A percentile compares a stretch with the other conserved stretches of the same genome.
These are phyloP conservation scores for Gouania willdenowi DNA, from an alignment of 2,797 vertebrate genomes.

Conservation along the genomic window DNA sequence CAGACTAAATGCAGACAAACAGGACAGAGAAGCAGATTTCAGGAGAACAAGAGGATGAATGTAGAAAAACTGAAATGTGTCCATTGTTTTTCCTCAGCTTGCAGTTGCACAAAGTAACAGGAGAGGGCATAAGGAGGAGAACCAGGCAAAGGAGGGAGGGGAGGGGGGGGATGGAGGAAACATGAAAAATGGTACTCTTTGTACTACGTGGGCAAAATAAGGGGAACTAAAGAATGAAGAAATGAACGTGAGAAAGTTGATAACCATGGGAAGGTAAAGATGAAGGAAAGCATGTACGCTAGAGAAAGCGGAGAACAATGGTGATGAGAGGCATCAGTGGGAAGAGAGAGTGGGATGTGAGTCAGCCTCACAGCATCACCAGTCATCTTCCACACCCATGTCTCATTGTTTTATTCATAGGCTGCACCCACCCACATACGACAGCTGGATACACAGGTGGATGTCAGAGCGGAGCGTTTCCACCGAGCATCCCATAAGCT, in stretches of 20 bases:
- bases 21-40: neutral
- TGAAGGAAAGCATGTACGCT: too few species aligned
- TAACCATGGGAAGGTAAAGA: too few species aligned
- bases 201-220: conserved; percentile 20
- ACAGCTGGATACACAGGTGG: conserved; percentile 20
- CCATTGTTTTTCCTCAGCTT: conserved; percentile 39
- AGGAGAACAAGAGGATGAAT: too few species aligned
- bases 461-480: neutral
- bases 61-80: conserved; percentile 3
- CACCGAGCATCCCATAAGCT: conserved; percentile 2
- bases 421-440: conserved; percentile 18
- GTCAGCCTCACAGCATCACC: conserved; percentile 43
- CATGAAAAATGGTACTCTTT: conserved; percentile 26
- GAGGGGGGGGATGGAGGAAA: conserved; percentile 36
- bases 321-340: conserved; percentile 18
- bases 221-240: neutral
- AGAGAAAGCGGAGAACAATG: neutral
- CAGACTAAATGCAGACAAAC: too few species aligned
- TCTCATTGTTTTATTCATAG: conserved; percentile 52
- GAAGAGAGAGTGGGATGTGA: conserved; percentile 46
- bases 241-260: neutral
- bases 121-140: conserved; percentile 50
- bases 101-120: conserved; percentile 49
- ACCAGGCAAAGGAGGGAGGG: conserved; percentile 23
- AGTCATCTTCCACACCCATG: conserved; percentile 50